These are phyloP conservation scores for Zelostemma sp. DNA, from an alignment of 1,140 invertebrate genomes.

Conservation along the genomic window DNA sequence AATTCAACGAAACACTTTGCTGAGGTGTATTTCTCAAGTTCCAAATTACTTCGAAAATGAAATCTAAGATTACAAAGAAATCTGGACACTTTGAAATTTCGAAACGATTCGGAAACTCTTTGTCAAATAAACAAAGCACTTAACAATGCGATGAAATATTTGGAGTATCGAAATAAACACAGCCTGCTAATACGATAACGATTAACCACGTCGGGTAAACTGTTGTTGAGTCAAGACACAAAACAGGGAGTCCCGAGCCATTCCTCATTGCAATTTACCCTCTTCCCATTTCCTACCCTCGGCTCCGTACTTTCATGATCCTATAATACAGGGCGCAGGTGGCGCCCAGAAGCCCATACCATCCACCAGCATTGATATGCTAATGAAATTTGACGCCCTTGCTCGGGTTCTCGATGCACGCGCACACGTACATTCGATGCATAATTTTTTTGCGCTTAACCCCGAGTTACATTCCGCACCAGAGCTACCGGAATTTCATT, in stretches of 20 bases:
- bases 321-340: slow-evolving; percentile 68
- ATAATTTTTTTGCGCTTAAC: slow-evolving; percentile 63
- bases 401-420: slow-evolving; percentile 39
- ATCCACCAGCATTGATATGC: slow-evolving; percentile 71
- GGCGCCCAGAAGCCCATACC: slow-evolving; percentile 62
- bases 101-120: no score
- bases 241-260: slow-evolving; percentile 23
- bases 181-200: slow-evolving; percentile 47
- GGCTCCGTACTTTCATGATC: slow-evolving; percentile 58
- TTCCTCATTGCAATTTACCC: slow-evolving; percentile 52
- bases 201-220: slow-evolving; percentile 49
- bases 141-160: no score
- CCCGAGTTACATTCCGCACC: slow-evolving; percentile 52
- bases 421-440: slow-evolving; percentile 27
- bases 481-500: slow-evolving; percentile 59
- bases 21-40: no score
- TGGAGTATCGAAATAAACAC: slow-evolving; percentile 2
- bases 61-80: no score
- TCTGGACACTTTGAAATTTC: no score
- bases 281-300: slow-evolving; percentile 21
- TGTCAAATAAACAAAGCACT: no score
- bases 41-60: no score
- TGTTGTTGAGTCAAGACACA: slow-evolving; percentile 40
- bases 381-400: slow-evolving; percentile 72
- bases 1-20: no score